These are phyloP conservation scores for Scolopax bukidnonensis DNA, from an alignment of 2,797 vertebrate species.

Conservation along the genomic window DNA sequence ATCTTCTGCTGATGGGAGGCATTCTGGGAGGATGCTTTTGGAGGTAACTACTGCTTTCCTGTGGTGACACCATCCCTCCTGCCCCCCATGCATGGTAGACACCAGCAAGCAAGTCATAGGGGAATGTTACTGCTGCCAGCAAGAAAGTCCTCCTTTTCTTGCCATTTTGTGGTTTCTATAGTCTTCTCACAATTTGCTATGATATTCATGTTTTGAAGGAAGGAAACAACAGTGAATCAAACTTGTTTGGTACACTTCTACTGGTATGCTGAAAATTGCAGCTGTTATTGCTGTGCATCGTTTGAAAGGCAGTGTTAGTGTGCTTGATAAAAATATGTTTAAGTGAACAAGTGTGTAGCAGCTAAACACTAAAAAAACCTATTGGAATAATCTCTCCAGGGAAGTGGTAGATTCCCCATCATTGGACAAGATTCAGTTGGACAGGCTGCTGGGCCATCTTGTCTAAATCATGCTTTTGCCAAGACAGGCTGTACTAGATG, in stretches of 20 bases:
- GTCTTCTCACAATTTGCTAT: neutral
- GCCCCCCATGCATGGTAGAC: fast-evolving
- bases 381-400: neutral
- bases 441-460: neutral
- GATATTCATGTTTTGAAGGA: neutral
- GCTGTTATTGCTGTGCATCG: neutral
- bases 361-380: neutral
- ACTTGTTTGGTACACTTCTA: neutral
- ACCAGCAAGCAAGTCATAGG: neutral
- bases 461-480: neutral
- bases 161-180: neutral
- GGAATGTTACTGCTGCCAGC: neutral
- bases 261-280: neutral
- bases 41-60: neutral
- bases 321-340: neutral
- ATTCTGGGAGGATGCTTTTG: neutral
- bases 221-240: neutral
- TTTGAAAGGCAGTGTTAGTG: neutral
- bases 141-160: neutral
- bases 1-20: neutral
- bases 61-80: neutral
- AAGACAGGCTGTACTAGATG: neutral
- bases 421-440: neutral
- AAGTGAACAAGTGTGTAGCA: neutral
- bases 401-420: neutral